phyloP scores from a whole-genome alignment of 2,797 vertebrate species.

The Pangasius larnaudii region DNA sequence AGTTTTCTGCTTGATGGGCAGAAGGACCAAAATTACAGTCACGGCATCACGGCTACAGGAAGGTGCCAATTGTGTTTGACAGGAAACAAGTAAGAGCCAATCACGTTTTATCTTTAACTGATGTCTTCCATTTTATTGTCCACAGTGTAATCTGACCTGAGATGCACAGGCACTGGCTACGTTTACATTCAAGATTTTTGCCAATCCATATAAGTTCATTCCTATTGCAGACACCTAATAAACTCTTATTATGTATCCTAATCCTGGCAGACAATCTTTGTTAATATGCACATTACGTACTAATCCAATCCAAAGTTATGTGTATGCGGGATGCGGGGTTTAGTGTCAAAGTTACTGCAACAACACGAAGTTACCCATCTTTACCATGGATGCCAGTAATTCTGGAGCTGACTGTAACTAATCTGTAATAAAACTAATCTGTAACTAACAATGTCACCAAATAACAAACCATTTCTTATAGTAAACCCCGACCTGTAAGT shows the following conservation, averaged over 20 bases:
- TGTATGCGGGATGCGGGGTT: neutral
- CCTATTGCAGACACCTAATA: neutral
- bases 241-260: neutral
- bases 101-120: neutral
- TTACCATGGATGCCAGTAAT: neutral
- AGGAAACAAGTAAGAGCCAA: neutral
- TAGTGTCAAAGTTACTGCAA: neutral
- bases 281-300: neutral
- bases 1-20: neutral
- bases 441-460: neutral
- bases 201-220: neutral
- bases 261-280: neutral
- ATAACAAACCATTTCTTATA: neutral
- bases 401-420: neutral
- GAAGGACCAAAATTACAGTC: neutral
- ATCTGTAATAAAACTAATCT: neutral
- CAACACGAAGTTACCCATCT: neutral
- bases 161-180: neutral
- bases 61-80: neutral
- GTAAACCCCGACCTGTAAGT: neutral
- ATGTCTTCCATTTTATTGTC: neutral
- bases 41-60: neutral
- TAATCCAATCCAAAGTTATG: neutral
- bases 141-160: neutral
- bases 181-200: neutral